Evolutionary conservation across 2,797 vertebrate species (phyloP).

Genomic region (Chelidonichthys spinosus): DNA sequence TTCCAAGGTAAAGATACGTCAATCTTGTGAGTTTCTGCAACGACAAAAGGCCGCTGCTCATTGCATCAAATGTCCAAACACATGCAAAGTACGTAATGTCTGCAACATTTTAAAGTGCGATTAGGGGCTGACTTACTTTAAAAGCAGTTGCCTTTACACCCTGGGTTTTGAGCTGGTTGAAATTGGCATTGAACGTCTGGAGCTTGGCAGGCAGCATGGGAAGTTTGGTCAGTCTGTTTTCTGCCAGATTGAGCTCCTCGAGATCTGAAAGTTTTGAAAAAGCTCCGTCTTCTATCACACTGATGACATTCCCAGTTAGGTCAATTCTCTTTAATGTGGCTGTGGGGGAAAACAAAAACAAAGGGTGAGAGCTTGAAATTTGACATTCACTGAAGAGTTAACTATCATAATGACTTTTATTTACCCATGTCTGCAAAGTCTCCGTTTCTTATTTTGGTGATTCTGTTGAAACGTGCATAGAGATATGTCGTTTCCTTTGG

Average conservation of each 20-base stretch:
- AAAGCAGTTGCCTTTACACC: slow-evolving; percentile 91
- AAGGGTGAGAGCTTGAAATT: background rate
- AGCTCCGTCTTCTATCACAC: slow-evolving; percentile 92
- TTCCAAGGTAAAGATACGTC: slow-evolving; percentile 91
- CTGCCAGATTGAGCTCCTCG: slow-evolving; percentile 91
- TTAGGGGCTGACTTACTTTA: slow-evolving; percentile 81
- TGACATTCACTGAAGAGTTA: background rate
- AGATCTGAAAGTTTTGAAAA: slow-evolving; percentile 90
- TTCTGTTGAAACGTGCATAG: slow-evolving; percentile 95
- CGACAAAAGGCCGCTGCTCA: background rate
- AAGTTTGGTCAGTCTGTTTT: slow-evolving; percentile 90
- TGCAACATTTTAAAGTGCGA: background rate
- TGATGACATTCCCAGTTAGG: slow-evolving; percentile 90
- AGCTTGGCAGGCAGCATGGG: slow-evolving; percentile 90
- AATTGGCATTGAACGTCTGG: slow-evolving; percentile 87
- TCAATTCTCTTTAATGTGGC: slow-evolving; percentile 92
- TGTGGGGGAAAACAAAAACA: slow-evolving; percentile 51
- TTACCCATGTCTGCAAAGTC: slow-evolving; percentile 93
- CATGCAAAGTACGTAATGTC: background rate
- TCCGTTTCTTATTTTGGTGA: slow-evolving; percentile 87
- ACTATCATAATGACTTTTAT: slow-evolving; percentile 24
- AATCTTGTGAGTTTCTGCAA: slow-evolving; percentile 89
- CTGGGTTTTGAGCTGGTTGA: slow-evolving; percentile 90
- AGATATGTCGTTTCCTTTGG: slow-evolving; percentile 93
- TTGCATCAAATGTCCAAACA: slow-evolving; percentile 5